These are phyloP conservation scores for Cerceris ruficornis DNA, from an alignment of 2,888 invertebrate genomes.

Conservation along the genomic window DNA sequence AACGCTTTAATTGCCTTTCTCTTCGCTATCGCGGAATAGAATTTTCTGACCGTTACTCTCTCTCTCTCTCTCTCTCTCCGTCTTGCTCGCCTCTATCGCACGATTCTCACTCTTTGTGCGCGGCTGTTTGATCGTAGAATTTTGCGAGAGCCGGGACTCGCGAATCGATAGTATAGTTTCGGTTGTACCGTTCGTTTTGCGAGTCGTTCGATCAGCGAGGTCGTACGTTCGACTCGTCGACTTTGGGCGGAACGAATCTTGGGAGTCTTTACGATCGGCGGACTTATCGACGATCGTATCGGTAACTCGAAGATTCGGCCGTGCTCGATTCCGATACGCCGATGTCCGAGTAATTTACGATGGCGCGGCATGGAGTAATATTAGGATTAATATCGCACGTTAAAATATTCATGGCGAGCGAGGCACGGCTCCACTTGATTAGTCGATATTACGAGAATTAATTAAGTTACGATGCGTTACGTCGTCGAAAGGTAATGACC, in stretches of 20 bases:
- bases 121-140: neutral
- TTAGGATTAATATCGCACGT: conserved; percentile 58
- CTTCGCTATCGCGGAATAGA: conserved; percentile 36
- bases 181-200: no score
- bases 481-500: conserved; percentile 20
- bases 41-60: conserved; percentile 39
- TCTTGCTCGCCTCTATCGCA: no score
- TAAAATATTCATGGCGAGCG: conserved; percentile 59
- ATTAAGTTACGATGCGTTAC: conserved; percentile 43
- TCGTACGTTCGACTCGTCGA: no score
- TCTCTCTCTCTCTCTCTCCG: conserved; percentile 14
- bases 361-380: conserved; percentile 30
- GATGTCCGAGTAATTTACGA: conserved; percentile 43
- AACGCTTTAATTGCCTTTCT: conserved; percentile 66
- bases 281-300: neutral
- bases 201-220: no score
- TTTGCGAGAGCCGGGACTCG: neutral
- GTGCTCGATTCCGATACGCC: conserved; percentile 32
- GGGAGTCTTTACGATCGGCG: no score
- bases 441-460: conserved; percentile 56
- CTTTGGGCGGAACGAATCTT: no score
- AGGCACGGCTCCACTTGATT: conserved; percentile 43
- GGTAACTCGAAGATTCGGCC: conserved; percentile 31
- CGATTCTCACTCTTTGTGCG: neutral
- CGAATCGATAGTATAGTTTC: no score